These are phyloP conservation scores for Brenthis daphne DNA, from an alignment of 2,888 invertebrate species.

Conservation along the genomic window DNA sequence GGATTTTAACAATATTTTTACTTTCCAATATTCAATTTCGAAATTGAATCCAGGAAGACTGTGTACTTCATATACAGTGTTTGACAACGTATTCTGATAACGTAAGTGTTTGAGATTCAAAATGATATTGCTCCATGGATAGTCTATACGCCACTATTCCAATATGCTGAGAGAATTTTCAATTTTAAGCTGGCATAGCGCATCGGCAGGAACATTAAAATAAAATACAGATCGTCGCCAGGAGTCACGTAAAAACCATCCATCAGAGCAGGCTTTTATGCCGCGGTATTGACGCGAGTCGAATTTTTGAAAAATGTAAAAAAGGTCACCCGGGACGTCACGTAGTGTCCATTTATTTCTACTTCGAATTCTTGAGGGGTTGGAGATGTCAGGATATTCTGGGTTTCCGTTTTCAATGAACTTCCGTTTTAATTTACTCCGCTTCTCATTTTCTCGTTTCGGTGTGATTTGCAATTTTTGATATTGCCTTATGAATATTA, in stretches of 20 bases:
- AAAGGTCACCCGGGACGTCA: constrained; percentile 71
- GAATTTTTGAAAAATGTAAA: constrained; percentile 82
- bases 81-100: constrained; percentile 6
- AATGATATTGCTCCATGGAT: constrained; percentile 12
- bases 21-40: not conserved
- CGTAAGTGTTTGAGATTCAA: constrained; percentile 19
- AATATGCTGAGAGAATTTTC: constrained; percentile 73
- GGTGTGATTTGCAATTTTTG: not conserved
- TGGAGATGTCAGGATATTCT: constrained; percentile 40
- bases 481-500: not conserved
- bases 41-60: not conserved
- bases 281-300: constrained; percentile 66
- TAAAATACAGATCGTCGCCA: constrained; percentile 67
- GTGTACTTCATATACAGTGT: not conserved
- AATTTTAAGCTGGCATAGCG: constrained; percentile 69
- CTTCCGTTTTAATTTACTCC: constrained; percentile 55
- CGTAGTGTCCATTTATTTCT: constrained; percentile 75
- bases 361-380: constrained; percentile 62
- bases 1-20: not conserved
- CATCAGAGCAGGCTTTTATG: constrained; percentile 63
- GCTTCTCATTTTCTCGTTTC: constrained; percentile 46
- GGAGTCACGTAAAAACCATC: constrained; percentile 78
- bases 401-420: constrained; percentile 44
- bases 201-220: constrained; percentile 61
- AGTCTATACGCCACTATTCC: constrained; percentile 45